These are phyloP conservation scores for Pipistrellus pipistrellus DNA, from an alignment of 2,797 vertebrate genomes.

Conservation along the genomic window DNA sequence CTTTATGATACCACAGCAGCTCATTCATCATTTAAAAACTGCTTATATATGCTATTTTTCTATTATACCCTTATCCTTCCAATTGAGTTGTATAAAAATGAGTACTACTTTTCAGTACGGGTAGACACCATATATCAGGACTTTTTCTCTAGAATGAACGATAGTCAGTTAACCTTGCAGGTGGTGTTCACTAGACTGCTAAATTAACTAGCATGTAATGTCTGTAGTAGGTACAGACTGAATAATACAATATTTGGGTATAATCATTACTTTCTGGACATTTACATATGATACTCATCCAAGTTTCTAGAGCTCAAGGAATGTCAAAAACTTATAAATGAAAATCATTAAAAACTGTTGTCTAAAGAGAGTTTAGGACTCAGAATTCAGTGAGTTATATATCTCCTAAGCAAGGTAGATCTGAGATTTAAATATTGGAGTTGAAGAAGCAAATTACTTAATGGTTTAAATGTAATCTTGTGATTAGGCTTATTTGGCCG, in stretches of 20 bases:
- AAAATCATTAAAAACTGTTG: slow-evolving; percentile 18
- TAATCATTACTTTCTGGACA: neutral
- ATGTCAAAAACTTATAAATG: slow-evolving; percentile 7
- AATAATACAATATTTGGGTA: neutral
- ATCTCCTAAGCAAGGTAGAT: neutral
- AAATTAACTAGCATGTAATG: neutral
- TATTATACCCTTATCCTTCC: neutral
- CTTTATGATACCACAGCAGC: neutral
- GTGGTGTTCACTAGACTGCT: slow-evolving; percentile 7
- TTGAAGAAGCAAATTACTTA: neutral
- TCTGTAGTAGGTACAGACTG: slow-evolving; percentile 1
- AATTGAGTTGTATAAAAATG: slow-evolving; percentile 48
- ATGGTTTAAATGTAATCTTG: neutral
- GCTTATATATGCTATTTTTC: neutral
- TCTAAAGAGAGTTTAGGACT: neutral
- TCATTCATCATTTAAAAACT: slow-evolving; percentile 21
- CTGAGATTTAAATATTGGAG: slow-evolving; percentile 38
- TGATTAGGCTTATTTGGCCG: slow-evolving; percentile 18
- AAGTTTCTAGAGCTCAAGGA: neutral
- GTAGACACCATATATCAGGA: slow-evolving; percentile 29
- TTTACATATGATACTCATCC: slow-evolving; percentile 17
- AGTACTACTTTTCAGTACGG: neutral
- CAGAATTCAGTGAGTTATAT: neutral
- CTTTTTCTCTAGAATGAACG: slow-evolving; percentile 31
- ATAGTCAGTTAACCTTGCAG: neutral